Evolutionary conservation across 2,888 invertebrate genomes (phyloP).

Genomic region (Rhogogaster chlorosoma): DNA sequence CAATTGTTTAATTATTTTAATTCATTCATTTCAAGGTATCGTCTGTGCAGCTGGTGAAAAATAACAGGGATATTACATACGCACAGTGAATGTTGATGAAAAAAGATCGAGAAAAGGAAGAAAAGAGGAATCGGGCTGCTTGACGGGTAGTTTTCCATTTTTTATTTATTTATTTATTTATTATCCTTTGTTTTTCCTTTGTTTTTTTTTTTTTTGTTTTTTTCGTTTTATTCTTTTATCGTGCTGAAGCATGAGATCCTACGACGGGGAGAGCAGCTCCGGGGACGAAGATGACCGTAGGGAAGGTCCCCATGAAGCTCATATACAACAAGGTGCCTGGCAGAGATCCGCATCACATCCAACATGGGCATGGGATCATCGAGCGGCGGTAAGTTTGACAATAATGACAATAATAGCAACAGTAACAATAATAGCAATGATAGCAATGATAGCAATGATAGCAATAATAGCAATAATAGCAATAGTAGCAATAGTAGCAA

Average conservation of each 20-base stretch:
- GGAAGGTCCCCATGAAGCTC: slow-evolving; percentile 70
- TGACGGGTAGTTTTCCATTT: neutral
- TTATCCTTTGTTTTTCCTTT: neutral
- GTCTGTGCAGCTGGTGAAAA: neutral
- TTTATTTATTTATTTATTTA: neutral
- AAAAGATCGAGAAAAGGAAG: neutral
- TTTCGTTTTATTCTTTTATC: neutral
- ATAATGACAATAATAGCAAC: neutral
- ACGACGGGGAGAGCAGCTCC: slow-evolving; percentile 76
- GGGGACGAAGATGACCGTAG: slow-evolving; percentile 75
- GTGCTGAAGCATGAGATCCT: slow-evolving; percentile 70
- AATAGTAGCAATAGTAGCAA: neutral
- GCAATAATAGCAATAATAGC: neutral
- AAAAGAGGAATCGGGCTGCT: no score
- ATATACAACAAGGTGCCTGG: slow-evolving; percentile 71
- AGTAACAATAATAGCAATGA: neutral
- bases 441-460: neutral
- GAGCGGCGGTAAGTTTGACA: slow-evolving; percentile 64
- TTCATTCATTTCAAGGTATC: neutral
- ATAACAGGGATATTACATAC: no score
- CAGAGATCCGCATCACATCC: slow-evolving; percentile 73
- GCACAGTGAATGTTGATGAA: neutral
- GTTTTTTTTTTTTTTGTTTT: neutral
- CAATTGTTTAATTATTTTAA: neutral
- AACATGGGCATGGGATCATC: slow-evolving; percentile 76